These are phyloP conservation scores for Pogonocichla stellata DNA, from an alignment of 2,113 vertebrate species.

Conservation along the genomic window DNA sequence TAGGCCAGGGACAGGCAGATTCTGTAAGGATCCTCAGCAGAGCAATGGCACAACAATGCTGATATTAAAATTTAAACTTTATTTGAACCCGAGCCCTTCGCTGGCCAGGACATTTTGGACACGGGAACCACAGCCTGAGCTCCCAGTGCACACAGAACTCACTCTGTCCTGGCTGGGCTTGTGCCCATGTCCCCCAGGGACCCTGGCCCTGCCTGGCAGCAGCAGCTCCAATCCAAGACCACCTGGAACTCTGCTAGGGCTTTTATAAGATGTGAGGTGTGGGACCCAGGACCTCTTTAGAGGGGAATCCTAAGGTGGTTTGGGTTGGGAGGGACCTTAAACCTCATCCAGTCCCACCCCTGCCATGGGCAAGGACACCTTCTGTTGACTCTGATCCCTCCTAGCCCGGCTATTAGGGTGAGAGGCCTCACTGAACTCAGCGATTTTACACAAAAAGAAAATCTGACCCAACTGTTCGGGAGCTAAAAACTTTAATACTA, in stretches of 20 bases:
- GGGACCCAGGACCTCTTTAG: background rate
- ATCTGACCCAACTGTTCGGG: no score
- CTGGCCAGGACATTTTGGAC: background rate
- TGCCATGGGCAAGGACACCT: background rate
- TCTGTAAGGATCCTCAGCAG: background rate
- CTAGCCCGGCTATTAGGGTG: no score
- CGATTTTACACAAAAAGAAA: no score
- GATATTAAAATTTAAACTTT: background rate
- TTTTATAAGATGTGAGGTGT: background rate
- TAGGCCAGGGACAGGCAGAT: fast-evolving
- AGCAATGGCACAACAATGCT: fast-evolving
- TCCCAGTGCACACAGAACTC: background rate
- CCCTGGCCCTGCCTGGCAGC: background rate
- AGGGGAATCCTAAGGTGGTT: background rate
- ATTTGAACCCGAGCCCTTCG: background rate
- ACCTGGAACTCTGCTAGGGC: fast-evolving
- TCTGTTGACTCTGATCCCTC: no score
- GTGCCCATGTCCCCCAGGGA: fast-evolving
- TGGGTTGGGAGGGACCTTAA: background rate
- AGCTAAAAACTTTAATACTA: no score
- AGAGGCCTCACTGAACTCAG: no score
- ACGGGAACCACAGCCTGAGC: background rate
- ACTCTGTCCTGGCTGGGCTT: background rate
- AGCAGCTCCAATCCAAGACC: background rate
- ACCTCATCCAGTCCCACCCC: fast-evolving